Evolutionary conservation across 2,797 vertebrate genomes (phyloP).

Genomic region (Notolepis coatsorum): DNA sequence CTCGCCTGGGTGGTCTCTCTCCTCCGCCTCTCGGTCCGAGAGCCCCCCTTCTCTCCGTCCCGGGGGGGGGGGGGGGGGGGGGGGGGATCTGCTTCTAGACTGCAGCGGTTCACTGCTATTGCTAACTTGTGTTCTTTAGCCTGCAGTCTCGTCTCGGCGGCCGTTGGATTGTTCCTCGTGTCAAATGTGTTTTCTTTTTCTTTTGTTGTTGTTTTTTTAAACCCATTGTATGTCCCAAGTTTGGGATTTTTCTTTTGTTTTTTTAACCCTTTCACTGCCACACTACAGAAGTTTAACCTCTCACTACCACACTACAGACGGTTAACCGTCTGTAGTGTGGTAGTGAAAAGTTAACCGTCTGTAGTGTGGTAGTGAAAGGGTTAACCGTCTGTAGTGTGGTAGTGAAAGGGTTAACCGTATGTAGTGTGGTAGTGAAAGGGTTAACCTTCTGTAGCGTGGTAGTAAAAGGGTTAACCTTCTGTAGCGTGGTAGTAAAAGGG

Average conservation of each 20-base stretch:
- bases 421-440: too few species aligned
- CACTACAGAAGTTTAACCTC: too few species aligned
- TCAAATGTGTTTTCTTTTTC: background rate
- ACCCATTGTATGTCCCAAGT: conserved; percentile 27
- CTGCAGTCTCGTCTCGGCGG: conserved; percentile 27
- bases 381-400: too few species aligned
- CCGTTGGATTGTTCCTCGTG: background rate
- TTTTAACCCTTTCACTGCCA: background rate
- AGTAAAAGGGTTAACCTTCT: too few species aligned
- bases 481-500: too few species aligned
- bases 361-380: too few species aligned
- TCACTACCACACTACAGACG: too few species aligned
- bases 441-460: too few species aligned
- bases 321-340: too few species aligned
- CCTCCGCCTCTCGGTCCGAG: conserved; percentile 29
- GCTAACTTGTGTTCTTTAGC: conserved; percentile 9
- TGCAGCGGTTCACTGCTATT: conserved; percentile 53
- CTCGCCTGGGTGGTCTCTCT: conserved; percentile 77
- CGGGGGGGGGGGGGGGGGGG: conserved; percentile 52
- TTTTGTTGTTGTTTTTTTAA: conserved; percentile 16
- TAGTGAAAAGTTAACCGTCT: too few species aligned
- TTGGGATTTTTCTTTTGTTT: background rate
- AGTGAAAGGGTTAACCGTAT: too few species aligned
- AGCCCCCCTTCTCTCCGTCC: conserved; percentile 39
- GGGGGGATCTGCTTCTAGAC: conserved; percentile 63